phyloP scores from a whole-genome alignment of 2,113 vertebrate genomes.

The Penelope pileata region DNA sequence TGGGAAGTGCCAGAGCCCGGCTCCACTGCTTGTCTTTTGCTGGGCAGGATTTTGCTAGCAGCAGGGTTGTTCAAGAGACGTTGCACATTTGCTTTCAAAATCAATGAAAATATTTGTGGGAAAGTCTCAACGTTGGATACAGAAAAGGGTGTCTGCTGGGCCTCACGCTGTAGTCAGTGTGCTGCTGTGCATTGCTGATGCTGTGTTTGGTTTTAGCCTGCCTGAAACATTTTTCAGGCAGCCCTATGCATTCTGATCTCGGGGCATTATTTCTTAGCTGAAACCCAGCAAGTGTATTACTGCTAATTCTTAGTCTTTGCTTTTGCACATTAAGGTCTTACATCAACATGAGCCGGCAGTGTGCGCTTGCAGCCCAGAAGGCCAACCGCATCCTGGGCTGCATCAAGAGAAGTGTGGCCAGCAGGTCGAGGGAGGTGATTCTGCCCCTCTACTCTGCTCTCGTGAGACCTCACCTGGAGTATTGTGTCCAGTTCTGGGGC shows the following conservation, averaged over 20 bases:
- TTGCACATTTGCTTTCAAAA: constrained; percentile 61
- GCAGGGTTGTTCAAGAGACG: constrained; percentile 42
- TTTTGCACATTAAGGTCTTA: background rate
- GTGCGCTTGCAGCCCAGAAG: too few relatives aligned
- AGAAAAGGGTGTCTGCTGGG: background rate
- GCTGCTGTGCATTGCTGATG: background rate
- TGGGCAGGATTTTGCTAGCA: constrained; percentile 67
- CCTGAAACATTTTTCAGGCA: background rate
- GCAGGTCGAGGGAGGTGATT: too few relatives aligned
- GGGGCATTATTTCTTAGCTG: background rate
- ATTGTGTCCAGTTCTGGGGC: too few relatives aligned
- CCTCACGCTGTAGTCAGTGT: background rate
- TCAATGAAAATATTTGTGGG: constrained; percentile 43
- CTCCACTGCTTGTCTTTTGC: constrained; percentile 66
- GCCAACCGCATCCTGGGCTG: too few relatives aligned
- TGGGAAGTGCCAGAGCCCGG: constrained; percentile 65
- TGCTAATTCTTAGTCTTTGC: background rate
- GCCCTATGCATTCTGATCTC: background rate
- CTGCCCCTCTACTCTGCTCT: too few relatives aligned
- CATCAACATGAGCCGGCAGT: too few relatives aligned
- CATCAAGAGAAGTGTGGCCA: too few relatives aligned
- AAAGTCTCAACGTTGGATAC: constrained; percentile 26
- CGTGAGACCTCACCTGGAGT: too few relatives aligned
- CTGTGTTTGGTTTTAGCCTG: background rate
- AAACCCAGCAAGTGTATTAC: background rate